A percentile compares a stretch with the other conserved stretches of the same genome.
phyloP scores from a whole-genome alignment of 2,113 vertebrate genomes.

The Felis chaus region DNA sequence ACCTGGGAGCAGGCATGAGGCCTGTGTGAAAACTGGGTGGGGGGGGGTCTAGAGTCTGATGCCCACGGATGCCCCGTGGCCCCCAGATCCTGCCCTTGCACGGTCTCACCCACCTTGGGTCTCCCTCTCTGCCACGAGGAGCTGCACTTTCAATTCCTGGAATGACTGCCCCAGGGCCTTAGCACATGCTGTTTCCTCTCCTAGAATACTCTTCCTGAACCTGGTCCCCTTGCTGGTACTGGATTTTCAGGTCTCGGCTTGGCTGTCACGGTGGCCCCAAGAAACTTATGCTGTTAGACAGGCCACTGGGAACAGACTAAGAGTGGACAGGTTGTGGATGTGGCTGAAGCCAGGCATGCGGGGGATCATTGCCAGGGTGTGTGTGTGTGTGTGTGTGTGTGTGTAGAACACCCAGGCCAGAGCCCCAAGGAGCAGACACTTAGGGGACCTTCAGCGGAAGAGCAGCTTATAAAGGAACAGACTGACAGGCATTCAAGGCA shows the following conservation, averaged over 20 bases:
- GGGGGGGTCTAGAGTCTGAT: not conserved
- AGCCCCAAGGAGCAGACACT: not conserved
- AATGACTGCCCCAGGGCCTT: not conserved
- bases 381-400: no score
- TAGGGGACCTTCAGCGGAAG: not conserved
- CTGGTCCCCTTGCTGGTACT: not conserved
- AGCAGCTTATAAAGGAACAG: no score
- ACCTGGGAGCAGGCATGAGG: not conserved
- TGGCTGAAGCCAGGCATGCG: not conserved
- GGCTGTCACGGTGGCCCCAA: not conserved
- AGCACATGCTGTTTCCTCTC: not conserved
- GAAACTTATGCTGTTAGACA: not conserved
- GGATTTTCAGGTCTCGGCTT: not conserved
- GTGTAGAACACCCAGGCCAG: not conserved
- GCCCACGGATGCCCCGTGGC: accelerated
- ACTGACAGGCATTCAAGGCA: not conserved
- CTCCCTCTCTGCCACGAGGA: accelerated
- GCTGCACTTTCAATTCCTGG: not conserved
- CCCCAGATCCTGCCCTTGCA: no score
- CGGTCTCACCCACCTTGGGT: no score
- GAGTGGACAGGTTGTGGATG: no score
- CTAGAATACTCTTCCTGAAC: not conserved
- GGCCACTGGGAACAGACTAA: not conserved
- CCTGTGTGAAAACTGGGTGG: not conserved
- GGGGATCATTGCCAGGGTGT: not conserved